Conservation (phyloP, 2,113 vertebrate genomes). For the Engraulis encrasicolus region DNA sequence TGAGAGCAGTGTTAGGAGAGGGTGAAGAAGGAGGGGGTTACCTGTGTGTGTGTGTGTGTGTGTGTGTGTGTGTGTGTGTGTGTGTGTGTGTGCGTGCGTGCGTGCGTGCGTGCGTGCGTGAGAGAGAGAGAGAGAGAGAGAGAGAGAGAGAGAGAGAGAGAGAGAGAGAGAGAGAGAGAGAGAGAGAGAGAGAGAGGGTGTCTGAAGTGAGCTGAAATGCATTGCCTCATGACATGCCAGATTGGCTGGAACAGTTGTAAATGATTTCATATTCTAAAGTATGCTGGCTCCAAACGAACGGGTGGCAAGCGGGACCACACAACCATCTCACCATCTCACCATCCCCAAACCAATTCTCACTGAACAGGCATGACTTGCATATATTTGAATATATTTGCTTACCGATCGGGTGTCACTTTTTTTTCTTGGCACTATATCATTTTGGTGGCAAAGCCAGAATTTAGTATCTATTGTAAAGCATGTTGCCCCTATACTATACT, state of each 20-base stretch:
- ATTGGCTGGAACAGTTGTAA: conserved; percentile 58
- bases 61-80: neutral
- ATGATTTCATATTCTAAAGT: conserved; percentile 59
- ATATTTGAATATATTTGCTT: too few species aligned
- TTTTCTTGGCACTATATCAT: too few species aligned
- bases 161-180: too few species aligned
- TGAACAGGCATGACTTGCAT: conserved; percentile 61
- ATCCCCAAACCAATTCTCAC: too few species aligned
- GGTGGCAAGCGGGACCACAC: neutral
- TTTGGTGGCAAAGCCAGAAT: too few species aligned
- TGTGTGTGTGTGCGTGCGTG: neutral
- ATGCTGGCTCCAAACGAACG: conserved; percentile 32
- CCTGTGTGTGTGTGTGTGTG: neutral
- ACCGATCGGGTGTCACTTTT: too few species aligned
- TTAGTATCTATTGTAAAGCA: too few species aligned
- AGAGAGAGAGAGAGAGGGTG: neutral
- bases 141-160: too few species aligned
- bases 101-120: too few species aligned
- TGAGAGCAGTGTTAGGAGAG: too few species aligned
- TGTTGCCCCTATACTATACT: too few species aligned
- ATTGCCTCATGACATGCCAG: conserved; percentile 61
- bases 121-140: too few species aligned
- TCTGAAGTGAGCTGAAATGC: conserved; percentile 44
- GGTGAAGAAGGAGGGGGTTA: neutral
- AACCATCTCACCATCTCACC: neutral